Base-by-base conservation (phyloP, 2,113 vertebrate genomes). In the Colistium nudipinnis region DNA sequence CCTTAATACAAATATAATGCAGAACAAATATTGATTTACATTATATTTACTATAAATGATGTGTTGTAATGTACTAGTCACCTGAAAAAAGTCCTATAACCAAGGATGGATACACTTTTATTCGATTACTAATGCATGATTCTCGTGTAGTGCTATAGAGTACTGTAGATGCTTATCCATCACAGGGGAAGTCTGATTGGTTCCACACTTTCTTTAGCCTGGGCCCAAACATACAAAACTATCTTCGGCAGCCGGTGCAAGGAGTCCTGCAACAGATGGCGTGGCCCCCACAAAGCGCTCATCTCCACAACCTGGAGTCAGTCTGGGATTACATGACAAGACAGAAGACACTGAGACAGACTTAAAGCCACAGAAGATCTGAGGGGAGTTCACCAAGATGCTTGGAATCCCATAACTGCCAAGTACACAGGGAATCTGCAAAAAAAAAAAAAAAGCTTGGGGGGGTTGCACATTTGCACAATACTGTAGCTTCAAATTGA, bases 201-300 rank as follows among this genome's bases (percentile, higher is more conserved):
- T 31, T 6, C 12, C 28, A 43, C 2, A 20, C 7, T 20, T 24
- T 35, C 61, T 28, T 10, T 25, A 39, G 17, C 22, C 19, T 7
- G 20, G 28, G 2, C 41, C 25, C 6, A 17, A 7, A 7, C 20
- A 24, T 6, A 6, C 14, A 61, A 16, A 64, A 43, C 35, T 31
- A 64, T 55, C 68, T 73, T 49, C 74, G 61, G 48, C n/a, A 30
- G 28, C 31, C 56, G 45, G 62, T 35, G 60, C 43, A 56, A 55
- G 41, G 28, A 60, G 69, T 69, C 48, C 43, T 51, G 64, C 35
- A 77, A 74, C 79, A 82, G 79, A 82, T 82, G 79, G 79, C 33
- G 16, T 30, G 31, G 31, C 59, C 54, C 31, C 67, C 43, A 55
- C 63, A 47, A 48, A 44, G 62, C 48, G 30, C 24, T 60, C 53